Evolutionary conservation across 2,888 invertebrate genomes (phyloP), one percentile per base, ranked within the genome.

Genomic region (Nomada ruficornis): DNA sequence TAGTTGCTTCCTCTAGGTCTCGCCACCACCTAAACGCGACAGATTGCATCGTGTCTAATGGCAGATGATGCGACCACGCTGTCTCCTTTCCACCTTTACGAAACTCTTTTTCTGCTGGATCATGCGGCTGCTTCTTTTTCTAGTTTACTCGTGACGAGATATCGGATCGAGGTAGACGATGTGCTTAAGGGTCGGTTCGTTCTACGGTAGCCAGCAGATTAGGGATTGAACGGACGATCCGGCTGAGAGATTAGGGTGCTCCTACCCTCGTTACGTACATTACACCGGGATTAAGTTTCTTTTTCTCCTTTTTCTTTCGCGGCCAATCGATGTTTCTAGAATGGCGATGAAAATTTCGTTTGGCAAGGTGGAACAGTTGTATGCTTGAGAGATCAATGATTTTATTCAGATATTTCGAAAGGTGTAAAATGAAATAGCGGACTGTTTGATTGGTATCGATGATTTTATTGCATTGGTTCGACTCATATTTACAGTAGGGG

Each of bases 401-500:
- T 47, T 47, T 47, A 47, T 47, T 47, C 10, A 47, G 13, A 29
- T 29, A 36, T 9, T 54, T 9, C n/a, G 29, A n/a, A 13, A n/a
- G 54, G 13, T 52, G 10, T 23, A 60, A 65, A 50, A 18, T 26
- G 20, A 62, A 5, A 18, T 11, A 18, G 47, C 2, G 1, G 26
- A 5, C 50, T n/a, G 42, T 29, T 79, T 75, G 42, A 69, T 70
- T 85, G 82, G 80, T 88, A 88, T 86, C 85, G 88, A 83, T 90
- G 88, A 90, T 91, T 93, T 93, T 93, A 93, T 93, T 93, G 93
- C 93, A 92, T 93, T 92, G 91, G 91, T 90, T 91, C 88, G 89
- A 90, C 86, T 92, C 90, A 90, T 93, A 93, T 93, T 93, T 93
- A 93, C 93, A 93, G 88, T 86, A 87, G 89, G 90, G 36, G 89